phyloP scores from a whole-genome alignment of 2,113 vertebrate genomes.

The Neofelis nebulosa region DNA sequence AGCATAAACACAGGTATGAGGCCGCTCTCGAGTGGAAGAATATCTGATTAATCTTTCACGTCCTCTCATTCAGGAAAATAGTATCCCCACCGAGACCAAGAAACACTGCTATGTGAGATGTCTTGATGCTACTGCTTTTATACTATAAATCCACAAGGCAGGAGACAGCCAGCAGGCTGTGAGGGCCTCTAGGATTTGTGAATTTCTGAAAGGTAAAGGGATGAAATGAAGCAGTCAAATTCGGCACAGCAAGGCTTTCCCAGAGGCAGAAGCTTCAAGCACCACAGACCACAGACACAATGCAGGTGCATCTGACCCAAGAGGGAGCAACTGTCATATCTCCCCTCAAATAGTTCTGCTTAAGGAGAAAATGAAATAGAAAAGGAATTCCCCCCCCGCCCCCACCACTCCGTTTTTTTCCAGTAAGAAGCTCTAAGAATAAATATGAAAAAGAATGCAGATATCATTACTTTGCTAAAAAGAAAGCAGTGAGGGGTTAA shows the following conservation, averaged over 20 bases:
- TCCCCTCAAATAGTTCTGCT: background rate
- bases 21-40: background rate
- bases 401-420: background rate
- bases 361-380: background rate
- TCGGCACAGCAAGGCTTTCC: background rate
- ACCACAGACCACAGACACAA: too few species aligned
- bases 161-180: background rate
- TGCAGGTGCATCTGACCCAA: background rate
- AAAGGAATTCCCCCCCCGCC: background rate
- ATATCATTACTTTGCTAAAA: background rate
- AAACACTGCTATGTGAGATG: background rate
- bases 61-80: background rate
- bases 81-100: background rate
- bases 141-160: background rate
- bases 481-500: background rate
- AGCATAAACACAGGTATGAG: background rate
- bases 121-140: background rate
- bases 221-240: background rate
- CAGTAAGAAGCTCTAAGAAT: background rate
- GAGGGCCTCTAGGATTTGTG: background rate
- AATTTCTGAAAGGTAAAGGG: background rate
- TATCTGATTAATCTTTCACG: background rate
- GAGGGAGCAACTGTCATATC: background rate
- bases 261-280: background rate
- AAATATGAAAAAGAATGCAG: background rate